A percentile compares a stretch with the other conserved stretches of the same genome.
Evolutionary conservation across 1,140 invertebrate species (phyloP).

Genomic region (Cydia strobilella): DNA sequence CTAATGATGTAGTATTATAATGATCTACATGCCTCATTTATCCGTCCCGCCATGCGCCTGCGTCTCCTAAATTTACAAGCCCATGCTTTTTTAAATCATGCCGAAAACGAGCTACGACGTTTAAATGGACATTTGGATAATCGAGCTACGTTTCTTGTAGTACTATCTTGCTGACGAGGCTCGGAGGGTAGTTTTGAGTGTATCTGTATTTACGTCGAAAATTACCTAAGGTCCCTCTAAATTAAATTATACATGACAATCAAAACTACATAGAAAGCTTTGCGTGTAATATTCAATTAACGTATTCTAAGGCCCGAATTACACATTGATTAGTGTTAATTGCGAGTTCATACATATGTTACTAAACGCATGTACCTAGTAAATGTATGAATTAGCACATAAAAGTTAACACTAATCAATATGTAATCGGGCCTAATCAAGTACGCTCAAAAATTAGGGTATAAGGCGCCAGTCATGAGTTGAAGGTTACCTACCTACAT

Average conservation of each 20-base stretch:
- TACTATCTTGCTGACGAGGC: neutral
- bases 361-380: no score
- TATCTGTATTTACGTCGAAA: no score
- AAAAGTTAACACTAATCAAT: no score
- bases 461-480: constrained; percentile 66
- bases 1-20: constrained; percentile 45
- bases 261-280: neutral
- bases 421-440: neutral
- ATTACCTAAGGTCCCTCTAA: no score
- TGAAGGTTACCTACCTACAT: constrained; percentile 44
- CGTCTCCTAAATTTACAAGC: constrained; percentile 34
- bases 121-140: neutral
- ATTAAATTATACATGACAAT: no score
- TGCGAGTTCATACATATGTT: no score
- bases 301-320: neutral
- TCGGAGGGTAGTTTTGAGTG: neutral
- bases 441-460: constrained; percentile 43
- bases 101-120: neutral
- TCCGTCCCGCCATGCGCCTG: constrained; percentile 27
- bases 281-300: constrained; percentile 6
- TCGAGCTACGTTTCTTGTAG: neutral
- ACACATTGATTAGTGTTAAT: no score
- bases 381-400: no score
- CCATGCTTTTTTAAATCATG: constrained; percentile 3
- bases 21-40: constrained; percentile 44